Conservation (phyloP, 1,140 invertebrate genomes). For the Littorina saxatilis region DNA sequence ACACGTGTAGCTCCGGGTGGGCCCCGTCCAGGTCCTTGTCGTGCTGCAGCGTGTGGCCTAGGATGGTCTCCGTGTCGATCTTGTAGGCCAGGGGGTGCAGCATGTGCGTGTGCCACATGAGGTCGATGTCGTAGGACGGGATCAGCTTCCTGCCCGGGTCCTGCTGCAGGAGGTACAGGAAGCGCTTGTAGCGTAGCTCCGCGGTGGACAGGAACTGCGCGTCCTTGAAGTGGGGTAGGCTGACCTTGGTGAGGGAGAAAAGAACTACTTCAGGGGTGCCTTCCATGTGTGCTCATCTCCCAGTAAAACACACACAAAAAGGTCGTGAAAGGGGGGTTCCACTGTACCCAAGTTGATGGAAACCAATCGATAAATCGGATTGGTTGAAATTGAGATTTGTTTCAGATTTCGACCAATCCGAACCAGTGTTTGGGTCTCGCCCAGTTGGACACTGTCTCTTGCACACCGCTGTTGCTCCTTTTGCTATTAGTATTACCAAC, state of each 20-base stretch:
- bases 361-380: no score
- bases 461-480: no score
- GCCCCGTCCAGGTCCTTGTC: slow-evolving; percentile 77
- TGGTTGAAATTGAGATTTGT: no score
- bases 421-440: no score
- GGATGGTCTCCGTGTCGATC: slow-evolving; percentile 73
- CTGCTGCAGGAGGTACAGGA: slow-evolving; percentile 75
- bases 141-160: slow-evolving; percentile 76
- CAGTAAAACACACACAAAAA: no score
- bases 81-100: slow-evolving; percentile 74
- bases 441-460: no score
- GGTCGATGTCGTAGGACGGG: slow-evolving; percentile 78
- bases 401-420: no score
- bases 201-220: slow-evolving; percentile 74
- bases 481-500: no score
- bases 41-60: slow-evolving; percentile 74
- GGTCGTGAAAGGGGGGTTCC: no score
- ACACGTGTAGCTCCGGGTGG: slow-evolving; percentile 70
- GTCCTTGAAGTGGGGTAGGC: slow-evolving; percentile 77
- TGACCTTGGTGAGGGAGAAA: slow-evolving; percentile 69
- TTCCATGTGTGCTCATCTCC: no score
- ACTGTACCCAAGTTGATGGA: no score
- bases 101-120: slow-evolving; percentile 78
- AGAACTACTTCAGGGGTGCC: neutral
- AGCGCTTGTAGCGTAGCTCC: slow-evolving; percentile 76